phyloP scores from a whole-genome alignment of 1,140 invertebrate genomes.

The Aphidius ervi region DNA sequence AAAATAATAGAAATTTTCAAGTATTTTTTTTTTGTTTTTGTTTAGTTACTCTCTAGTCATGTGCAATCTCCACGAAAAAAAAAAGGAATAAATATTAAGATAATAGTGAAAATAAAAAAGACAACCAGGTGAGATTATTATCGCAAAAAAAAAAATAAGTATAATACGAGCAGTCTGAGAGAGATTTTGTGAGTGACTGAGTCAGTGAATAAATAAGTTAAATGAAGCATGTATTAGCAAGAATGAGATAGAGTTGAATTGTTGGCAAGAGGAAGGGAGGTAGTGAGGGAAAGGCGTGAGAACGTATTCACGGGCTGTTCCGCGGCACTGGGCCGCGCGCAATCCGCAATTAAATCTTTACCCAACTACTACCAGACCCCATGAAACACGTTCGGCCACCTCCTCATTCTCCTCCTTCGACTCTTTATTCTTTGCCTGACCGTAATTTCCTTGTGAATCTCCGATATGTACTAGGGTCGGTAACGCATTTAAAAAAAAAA shows the following conservation, averaged over 20 bases:
- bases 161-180: neutral
- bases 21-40: too few relatives aligned
- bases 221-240: neutral
- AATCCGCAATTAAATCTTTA: constrained; percentile 34
- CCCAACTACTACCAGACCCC: constrained; percentile 25
- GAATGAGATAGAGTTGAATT: constrained; percentile 9
- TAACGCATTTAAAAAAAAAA: too few relatives aligned
- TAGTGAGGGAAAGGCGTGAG: constrained; percentile 34
- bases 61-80: neutral
- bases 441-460: constrained; percentile 10
- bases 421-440: neutral
- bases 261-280: constrained; percentile 8
- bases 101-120: neutral
- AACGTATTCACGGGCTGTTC: constrained; percentile 33
- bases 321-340: constrained; percentile 21
- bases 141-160: constrained; percentile 6
- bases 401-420: neutral
- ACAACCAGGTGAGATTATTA: constrained; percentile 17
- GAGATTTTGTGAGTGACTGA: constrained; percentile 8
- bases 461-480: neutral
- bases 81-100: neutral
- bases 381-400: constrained; percentile 22
- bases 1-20: too few relatives aligned
- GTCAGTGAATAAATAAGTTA: constrained; percentile 2
- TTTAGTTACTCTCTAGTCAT: too few relatives aligned